Evolutionary conservation across 1,140 invertebrate genomes (phyloP), one percentile per base, ranked within the genome.

Genomic region (Aradophagus sp.): DNA sequence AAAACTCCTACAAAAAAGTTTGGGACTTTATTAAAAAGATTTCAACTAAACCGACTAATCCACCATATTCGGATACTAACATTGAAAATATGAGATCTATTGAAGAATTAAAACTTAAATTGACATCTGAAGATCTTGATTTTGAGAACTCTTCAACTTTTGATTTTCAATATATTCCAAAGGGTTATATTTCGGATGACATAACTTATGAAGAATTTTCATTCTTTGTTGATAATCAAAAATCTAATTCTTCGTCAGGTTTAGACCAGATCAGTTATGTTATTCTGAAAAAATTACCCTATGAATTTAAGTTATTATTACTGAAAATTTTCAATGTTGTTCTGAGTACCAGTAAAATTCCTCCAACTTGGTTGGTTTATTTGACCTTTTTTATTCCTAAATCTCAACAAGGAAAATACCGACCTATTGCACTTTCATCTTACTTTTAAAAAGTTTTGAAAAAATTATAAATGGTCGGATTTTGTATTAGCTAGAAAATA

Each of bases 371-470:
- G 55, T 12, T 35, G 3, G 8, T 31, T 14, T 31, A 45, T 23
- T 12, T 47, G 6, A 2, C 41, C 0, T 31, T 48, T 23, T 0
- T 41, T 5, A 32, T 59, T 10, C 39, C 56, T 4, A 59, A 47
- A 34, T 11, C 41, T 3, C 12, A 34, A 5, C 27, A 27, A 1
- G 56, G 42, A 2, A 48, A 48, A 48, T 48, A 39, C 16, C 29
- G 56, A 32, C 56, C 44, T 0, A 48, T 59, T 0, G 26, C 56
- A 5, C 20, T 59, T 2, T 31, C 44, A 0, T 48, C 42, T 3
- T 48, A 35, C 14, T 59, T 0, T 13, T 59, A 12, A 59, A 59
- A 27, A n/a, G 38, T 11, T 59, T 59, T 36, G 56, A 59, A 41
- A 47, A 26, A 48, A 48, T 59, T 6, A 38, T 59, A 4, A 48